Base-by-base conservation (phyloP, 2,888 invertebrate genomes). In the Agriopis aurantiaria region DNA sequence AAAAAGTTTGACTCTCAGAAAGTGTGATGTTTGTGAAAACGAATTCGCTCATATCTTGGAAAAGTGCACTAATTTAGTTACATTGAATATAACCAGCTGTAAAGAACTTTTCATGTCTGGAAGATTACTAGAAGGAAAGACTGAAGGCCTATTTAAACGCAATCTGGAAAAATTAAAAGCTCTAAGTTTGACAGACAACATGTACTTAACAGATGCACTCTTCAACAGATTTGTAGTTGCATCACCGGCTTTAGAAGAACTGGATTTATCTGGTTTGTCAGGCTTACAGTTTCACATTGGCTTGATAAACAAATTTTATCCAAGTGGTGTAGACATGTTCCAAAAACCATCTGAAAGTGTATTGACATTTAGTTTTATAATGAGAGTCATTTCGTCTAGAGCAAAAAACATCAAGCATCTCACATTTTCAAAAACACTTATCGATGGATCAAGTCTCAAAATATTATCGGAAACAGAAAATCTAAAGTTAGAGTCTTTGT, bases 51-150 rank as follows among this genome's bases (percentile, higher is more conserved):
- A 95, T 66, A 95, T 96, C 57, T 80, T 96, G 52, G 93, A 95
- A 71, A 90, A 93, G 73, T 95, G 96, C 79, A 89, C 88, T 17
- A 95, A 95, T 79, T 87, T 97, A 68, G 93, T 95, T 80, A 85
- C 89, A 64, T 88, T 97, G 17, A 95, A 95, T 59, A 93, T 97
- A 63, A 95, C 95, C 73, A 95, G 95, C 65, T 97, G 97, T 79
- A 95, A 96, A 79, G 96, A 96, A 68, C 90, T 97, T 23, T 96
- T 97, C 73, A 97, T 97, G 96, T 96, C 96, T 2, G 97, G 97
- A 3, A 94, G 96, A 12, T 89, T 97, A 52, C 84, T 97, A 52
- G 96, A 96, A 79, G 95, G 95, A 45, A 91, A 95, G 60, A 90
- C 94, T 11, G 96, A 96, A 75, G 91, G 95, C 1, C 88, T 95